A percentile compares a stretch with the other conserved stretches of the same genome.
These are phyloP conservation scores for Galaxea fascicularis DNA, from an alignment of 92 coral and sea anemone species.

Conservation along the genomic window DNA sequence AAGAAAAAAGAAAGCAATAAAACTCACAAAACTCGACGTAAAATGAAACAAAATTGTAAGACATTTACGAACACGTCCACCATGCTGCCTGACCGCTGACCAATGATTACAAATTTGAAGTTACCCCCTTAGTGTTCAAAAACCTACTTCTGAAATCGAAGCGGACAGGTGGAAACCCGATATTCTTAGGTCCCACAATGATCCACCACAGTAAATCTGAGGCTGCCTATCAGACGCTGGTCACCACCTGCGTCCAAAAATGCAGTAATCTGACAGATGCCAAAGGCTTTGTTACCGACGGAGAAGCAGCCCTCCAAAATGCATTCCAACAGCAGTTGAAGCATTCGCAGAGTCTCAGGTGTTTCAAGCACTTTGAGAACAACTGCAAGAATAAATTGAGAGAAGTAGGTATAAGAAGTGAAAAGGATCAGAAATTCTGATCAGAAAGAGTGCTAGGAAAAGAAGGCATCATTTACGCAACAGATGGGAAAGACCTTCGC, in stretches of 20 bases:
- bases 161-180: conserved; percentile 47
- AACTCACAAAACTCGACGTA: too few species aligned
- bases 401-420: conserved; percentile 36
- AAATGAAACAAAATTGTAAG: too few species aligned
- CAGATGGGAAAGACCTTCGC: conserved; percentile 39
- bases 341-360: conserved; percentile 41
- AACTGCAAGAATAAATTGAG: conserved; percentile 48
- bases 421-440: conserved; percentile 37
- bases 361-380: conserved; percentile 43
- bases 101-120: conserved; percentile 65
- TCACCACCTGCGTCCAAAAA: conserved; percentile 52
- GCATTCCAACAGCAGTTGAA: conserved; percentile 47
- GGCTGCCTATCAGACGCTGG: conserved; percentile 41
- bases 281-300: conserved; percentile 70
- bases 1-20: too few species aligned
- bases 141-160: conserved; percentile 47
- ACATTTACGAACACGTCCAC: too few species aligned
- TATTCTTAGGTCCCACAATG: conserved; percentile 72
- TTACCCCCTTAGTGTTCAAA: conserved; percentile 61
- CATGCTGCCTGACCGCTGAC: too few species aligned
- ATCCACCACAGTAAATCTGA: conserved; percentile 63
- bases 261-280: conserved; percentile 39
- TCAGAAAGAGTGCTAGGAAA: conserved; percentile 33
- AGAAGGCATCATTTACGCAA: conserved; percentile 59
- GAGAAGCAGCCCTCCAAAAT: conserved; percentile 45